phyloP scores from a whole-genome alignment of 2,888 invertebrate species.

The Macrophya alboannulata region DNA sequence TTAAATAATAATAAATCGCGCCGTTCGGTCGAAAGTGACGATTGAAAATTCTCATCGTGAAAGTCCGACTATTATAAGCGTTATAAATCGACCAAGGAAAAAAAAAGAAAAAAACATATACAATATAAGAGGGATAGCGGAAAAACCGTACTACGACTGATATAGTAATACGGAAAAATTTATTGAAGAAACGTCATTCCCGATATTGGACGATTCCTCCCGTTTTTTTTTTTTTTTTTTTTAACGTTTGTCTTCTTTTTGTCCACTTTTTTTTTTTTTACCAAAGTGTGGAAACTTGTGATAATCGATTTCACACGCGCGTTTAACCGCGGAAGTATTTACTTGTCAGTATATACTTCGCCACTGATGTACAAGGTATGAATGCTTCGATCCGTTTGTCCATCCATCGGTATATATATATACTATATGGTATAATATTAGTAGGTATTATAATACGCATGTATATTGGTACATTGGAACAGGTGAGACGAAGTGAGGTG shows the following conservation, averaged over 20 bases:
- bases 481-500: constrained; percentile 36
- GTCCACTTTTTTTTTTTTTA: not conserved
- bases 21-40: constrained; percentile 14
- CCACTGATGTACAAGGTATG: not conserved
- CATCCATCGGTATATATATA: not conserved
- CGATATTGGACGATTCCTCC: not conserved
- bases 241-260: not conserved
- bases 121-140: too few species aligned
- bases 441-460: not conserved
- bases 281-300: constrained; percentile 23
- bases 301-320: constrained; percentile 40
- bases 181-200: not conserved
- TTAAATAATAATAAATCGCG: not conserved
- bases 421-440: not conserved
- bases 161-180: too few species aligned
- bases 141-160: too few species aligned
- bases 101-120: not conserved
- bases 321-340: constrained; percentile 15
- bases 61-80: not conserved
- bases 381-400: not conserved
- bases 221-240: not conserved
- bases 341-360: not conserved
- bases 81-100: not conserved
- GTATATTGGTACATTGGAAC: constrained; percentile 40
- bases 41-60: not conserved